Conservation (phyloP, 2,797 vertebrate genomes). For the Antennarius maculatus region DNA sequence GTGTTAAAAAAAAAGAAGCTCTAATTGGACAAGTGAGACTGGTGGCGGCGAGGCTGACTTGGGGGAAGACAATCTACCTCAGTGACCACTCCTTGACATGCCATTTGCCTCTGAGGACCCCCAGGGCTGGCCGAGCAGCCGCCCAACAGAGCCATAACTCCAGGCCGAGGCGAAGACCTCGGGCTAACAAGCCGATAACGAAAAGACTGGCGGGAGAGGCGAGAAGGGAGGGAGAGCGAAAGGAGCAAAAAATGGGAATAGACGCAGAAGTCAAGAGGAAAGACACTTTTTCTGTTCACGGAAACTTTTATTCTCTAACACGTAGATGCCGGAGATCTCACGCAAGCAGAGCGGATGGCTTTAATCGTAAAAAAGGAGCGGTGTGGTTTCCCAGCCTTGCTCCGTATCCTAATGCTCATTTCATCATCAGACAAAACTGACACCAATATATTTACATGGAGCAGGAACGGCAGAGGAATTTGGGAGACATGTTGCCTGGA, state of each 20-base stretch:
- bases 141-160: slow-evolving; percentile 77
- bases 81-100: slow-evolving; percentile 82
- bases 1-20: slow-evolving; percentile 59
- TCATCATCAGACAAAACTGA: slow-evolving; percentile 81
- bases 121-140: slow-evolving; percentile 74
- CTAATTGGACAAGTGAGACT: slow-evolving; percentile 80
- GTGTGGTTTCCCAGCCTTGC: slow-evolving; percentile 60
- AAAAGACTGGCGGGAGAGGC: slow-evolving; percentile 45
- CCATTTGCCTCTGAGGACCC: slow-evolving; percentile 79
- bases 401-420: slow-evolving; percentile 70
- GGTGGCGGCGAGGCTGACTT: slow-evolving; percentile 53
- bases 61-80: slow-evolving; percentile 61
- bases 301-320: slow-evolving; percentile 66
- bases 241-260: slow-evolving; percentile 54
- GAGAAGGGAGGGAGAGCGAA: slow-evolving; percentile 45
- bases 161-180: slow-evolving; percentile 67
- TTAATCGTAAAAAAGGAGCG: slow-evolving; percentile 68
- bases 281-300: slow-evolving; percentile 55
- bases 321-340: slow-evolving; percentile 57
- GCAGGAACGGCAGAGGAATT: slow-evolving; percentile 74
- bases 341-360: slow-evolving; percentile 56
- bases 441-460: slow-evolving; percentile 83
- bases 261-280: slow-evolving; percentile 59
- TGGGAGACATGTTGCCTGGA: slow-evolving; percentile 72
- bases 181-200: slow-evolving; percentile 73